Conservation (phyloP, 2,113 vertebrate species). For the Danio rerio region DNA sequence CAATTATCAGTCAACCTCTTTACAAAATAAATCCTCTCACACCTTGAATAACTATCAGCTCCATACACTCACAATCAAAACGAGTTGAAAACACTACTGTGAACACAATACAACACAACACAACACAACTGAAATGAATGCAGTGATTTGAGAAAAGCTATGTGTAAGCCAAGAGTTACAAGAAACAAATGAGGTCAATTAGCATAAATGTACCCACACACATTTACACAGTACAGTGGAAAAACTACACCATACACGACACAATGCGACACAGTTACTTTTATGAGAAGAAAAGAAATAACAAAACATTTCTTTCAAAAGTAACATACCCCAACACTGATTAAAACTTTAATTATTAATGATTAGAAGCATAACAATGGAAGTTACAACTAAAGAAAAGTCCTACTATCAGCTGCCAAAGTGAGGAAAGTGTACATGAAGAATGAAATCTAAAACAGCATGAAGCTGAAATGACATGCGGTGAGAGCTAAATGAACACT, state of each 20-base stretch:
- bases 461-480: constrained; percentile 57
- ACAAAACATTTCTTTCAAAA: background rate
- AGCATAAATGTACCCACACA: background rate
- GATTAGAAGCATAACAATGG: background rate
- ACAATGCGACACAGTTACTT: background rate
- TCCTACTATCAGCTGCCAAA: background rate
- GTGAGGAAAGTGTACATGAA: constrained; percentile 22
- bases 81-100: background rate
- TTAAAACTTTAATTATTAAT: background rate
- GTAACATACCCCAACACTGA: constrained; percentile 1
- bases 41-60: no score
- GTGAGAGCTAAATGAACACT: constrained; percentile 39
- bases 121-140: background rate
- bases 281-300: background rate
- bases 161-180: background rate
- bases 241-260: background rate
- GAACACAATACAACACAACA: constrained; percentile 10
- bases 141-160: background rate
- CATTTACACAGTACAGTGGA: background rate
- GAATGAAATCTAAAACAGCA: constrained; percentile 47
- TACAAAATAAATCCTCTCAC: background rate
- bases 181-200: background rate
- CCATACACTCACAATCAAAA: no score
- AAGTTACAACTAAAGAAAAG: background rate
- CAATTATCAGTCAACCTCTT: background rate